Conservation (phyloP, 2,113 vertebrate species). For the Hypomesus transpacificus region DNA sequence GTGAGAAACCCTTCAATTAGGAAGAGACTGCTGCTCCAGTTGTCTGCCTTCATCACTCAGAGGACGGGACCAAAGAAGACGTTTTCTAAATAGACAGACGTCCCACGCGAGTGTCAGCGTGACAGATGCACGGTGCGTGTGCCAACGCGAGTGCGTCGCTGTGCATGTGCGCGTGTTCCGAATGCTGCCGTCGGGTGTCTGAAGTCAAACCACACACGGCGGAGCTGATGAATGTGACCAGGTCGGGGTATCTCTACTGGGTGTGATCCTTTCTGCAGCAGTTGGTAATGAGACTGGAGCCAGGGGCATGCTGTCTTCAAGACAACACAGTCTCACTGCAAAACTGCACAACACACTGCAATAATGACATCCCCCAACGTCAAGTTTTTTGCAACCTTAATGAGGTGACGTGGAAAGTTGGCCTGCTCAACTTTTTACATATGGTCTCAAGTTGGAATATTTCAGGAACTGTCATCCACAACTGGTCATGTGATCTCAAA, state of each 20-base stretch:
- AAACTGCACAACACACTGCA: too few relatives aligned
- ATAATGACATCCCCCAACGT: too few relatives aligned
- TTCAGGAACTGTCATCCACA: too few relatives aligned
- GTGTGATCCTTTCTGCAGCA: neutral
- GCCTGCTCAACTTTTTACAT: too few relatives aligned
- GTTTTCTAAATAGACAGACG: neutral
- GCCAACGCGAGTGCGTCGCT: neutral
- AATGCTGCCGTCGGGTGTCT: neutral
- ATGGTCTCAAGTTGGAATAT: too few relatives aligned
- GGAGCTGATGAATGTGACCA: too few relatives aligned
- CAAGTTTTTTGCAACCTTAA: too few relatives aligned
- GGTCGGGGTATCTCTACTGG: neutral
- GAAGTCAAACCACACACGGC: constrained; percentile 14
- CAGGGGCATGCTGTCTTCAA: constrained; percentile 31
- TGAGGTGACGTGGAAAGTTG: too few relatives aligned
- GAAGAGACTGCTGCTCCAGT: neutral
- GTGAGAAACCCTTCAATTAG: neutral
- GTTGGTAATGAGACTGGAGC: constrained; percentile 35
- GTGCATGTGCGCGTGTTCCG: constrained; percentile 1
- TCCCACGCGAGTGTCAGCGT: neutral
- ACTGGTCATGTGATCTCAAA: too few relatives aligned
- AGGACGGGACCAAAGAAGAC: neutral
- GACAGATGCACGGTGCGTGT: constrained; percentile 2
- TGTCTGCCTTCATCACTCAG: neutral
- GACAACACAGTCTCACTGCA: too few relatives aligned